These are phyloP conservation scores for Ceramica pisi DNA, from an alignment of 2,888 invertebrate species.

Conservation along the genomic window DNA sequence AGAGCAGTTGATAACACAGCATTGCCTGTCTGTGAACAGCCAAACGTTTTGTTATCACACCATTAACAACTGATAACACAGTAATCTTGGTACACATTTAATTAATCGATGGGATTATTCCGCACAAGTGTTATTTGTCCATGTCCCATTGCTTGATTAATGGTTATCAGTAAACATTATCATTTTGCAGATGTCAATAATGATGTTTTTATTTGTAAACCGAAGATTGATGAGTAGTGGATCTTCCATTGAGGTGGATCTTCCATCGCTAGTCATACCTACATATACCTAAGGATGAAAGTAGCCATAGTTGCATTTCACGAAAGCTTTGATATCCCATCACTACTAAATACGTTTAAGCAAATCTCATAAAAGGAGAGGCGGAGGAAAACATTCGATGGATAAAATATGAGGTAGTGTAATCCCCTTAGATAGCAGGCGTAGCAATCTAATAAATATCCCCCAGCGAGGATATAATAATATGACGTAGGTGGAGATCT, in stretches of 20 bases:
- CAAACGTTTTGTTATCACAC: slow-evolving; percentile 66
- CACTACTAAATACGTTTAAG: slow-evolving; percentile 2
- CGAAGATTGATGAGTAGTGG: slow-evolving; percentile 11
- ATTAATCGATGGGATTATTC: slow-evolving; percentile 69
- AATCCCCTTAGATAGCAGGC: slow-evolving; percentile 15
- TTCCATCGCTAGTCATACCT: not conserved
- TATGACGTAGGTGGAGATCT: slow-evolving; percentile 3
- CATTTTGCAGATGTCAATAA: slow-evolving; percentile 47
- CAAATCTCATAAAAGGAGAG: not conserved
- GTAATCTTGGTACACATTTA: slow-evolving; percentile 62
- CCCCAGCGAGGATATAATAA: slow-evolving; percentile 2
- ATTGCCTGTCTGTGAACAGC: slow-evolving; percentile 55
- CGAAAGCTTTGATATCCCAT: not conserved
- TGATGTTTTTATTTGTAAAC: slow-evolving; percentile 52
- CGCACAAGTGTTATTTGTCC: slow-evolving; percentile 64
- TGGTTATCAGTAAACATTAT: slow-evolving; percentile 57
- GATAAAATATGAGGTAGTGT: slow-evolving; percentile 14
- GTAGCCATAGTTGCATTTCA: not conserved
- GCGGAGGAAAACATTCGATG: slow-evolving; percentile 5
- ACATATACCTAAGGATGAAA: not conserved
- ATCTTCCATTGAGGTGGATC: too few relatives aligned
- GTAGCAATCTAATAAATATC: slow-evolving; percentile 31
- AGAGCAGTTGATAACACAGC: slow-evolving; percentile 44
- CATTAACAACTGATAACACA: slow-evolving; percentile 67
- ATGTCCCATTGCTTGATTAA: slow-evolving; percentile 67